phyloP scores from a whole-genome alignment of 2,888 invertebrate species.

The Liposcelis brunnea region DNA sequence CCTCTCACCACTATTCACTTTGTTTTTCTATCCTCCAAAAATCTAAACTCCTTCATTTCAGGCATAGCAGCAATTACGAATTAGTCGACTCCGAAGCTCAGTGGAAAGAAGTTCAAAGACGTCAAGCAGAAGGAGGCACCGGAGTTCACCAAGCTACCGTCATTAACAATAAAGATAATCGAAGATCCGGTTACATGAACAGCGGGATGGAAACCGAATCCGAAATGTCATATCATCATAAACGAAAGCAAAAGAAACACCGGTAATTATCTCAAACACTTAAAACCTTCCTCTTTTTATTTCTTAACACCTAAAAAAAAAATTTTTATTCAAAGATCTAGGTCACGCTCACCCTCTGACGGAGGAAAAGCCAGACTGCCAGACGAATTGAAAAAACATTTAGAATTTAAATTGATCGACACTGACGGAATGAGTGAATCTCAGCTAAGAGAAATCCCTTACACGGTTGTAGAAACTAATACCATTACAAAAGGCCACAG shows the following conservation, averaged over 20 bases:
- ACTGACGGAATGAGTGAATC: constrained; percentile 78
- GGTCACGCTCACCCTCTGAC: constrained; percentile 49
- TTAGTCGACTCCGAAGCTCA: constrained; percentile 75
- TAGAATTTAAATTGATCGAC: constrained; percentile 75
- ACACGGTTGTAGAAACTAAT: constrained; percentile 66
- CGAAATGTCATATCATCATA: constrained; percentile 25
- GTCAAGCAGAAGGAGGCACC: constrained; percentile 40
- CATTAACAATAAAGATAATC: constrained; percentile 35
- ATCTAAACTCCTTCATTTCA: constrained; percentile 8
- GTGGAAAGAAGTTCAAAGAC: constrained; percentile 73
- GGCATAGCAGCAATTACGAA: constrained; percentile 32
- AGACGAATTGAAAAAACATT: constrained; percentile 63
- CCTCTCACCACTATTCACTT: no score
- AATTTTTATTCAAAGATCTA: constrained; percentile 22
- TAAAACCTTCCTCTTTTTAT: neutral
- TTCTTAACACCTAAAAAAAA: no score
- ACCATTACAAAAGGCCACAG: constrained; percentile 19
- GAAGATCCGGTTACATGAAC: constrained; percentile 25
- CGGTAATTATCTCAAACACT: no score
- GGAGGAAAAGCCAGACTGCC: constrained; percentile 53
- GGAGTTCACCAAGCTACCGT: constrained; percentile 55
- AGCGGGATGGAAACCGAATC: constrained; percentile 31
- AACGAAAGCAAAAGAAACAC: constrained; percentile 25
- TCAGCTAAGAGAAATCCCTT: constrained; percentile 72
- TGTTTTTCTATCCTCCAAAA: neutral